These are phyloP conservation scores for Himalopsyche japonica DNA, from an alignment of 2,888 invertebrate genomes.

Conservation along the genomic window DNA sequence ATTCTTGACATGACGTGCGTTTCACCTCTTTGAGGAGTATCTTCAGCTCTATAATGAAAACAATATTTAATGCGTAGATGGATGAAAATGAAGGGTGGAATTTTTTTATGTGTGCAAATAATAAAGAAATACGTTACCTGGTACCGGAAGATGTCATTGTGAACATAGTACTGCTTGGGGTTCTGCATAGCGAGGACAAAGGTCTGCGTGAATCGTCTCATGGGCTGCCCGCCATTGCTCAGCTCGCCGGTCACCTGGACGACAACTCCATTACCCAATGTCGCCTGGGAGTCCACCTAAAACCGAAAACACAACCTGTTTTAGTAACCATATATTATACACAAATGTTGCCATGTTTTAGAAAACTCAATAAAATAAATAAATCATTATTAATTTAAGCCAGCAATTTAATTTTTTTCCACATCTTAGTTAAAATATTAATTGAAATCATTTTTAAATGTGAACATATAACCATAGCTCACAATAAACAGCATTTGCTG, in stretches of 20 bases:
- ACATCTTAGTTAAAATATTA: no score
- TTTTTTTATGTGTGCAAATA: no score
- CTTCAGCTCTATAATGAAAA: no score
- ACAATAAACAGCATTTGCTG: no score
- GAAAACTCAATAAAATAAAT: no score
- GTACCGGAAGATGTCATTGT: slow-evolving; percentile 98
- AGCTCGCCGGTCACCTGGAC: slow-evolving; percentile 97
- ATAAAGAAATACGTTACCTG: slow-evolving; percentile 63
- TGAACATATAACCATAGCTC: no score
- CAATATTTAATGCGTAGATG: no score
- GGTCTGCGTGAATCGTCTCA: slow-evolving; percentile 97
- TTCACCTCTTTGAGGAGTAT: no score
- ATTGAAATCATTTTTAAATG: no score
- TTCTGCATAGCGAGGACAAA: slow-evolving; percentile 95
- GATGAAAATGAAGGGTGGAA: no score
- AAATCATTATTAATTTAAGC: neutral
- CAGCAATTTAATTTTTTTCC: neutral
- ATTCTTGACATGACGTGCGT: no score
- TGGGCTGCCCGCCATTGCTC: slow-evolving; percentile 93
- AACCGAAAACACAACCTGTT: neutral
- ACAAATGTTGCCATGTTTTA: no score
- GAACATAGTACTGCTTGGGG: slow-evolving; percentile 97
- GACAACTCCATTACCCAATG: slow-evolving; percentile 91
- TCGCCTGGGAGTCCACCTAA: slow-evolving; percentile 89
- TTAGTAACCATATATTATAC: neutral